phyloP scores from a whole-genome alignment of 2,888 invertebrate species.

The Philaethria dido region DNA sequence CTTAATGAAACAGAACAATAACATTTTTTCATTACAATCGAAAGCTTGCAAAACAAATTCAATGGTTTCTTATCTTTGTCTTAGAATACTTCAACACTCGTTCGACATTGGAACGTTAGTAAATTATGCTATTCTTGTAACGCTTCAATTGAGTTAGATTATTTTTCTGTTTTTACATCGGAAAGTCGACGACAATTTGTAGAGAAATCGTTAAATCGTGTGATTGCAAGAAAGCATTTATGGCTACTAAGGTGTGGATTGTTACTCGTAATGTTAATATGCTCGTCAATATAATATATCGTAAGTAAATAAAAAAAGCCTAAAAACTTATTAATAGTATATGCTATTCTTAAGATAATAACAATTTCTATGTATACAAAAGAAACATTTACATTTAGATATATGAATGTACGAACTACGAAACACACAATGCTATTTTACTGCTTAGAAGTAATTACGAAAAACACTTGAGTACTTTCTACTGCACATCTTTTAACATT shows the following conservation, averaged over 20 bases:
- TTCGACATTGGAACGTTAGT: constrained; percentile 56
- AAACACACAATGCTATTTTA: constrained; percentile 3
- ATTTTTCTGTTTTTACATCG: constrained; percentile 64
- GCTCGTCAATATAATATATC: neutral
- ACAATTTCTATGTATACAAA: neutral
- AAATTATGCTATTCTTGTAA: constrained; percentile 64
- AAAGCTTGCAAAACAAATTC: constrained; percentile 67
- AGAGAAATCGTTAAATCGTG: constrained; percentile 55
- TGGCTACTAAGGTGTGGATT: neutral
- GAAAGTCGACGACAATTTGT: constrained; percentile 46
- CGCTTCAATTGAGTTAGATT: constrained; percentile 68
- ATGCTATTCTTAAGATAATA: neutral
- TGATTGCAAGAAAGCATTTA: constrained; percentile 30
- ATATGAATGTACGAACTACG: neutral
- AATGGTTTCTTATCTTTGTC: constrained; percentile 59
- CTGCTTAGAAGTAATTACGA: constrained; percentile 1
- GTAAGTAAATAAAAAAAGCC: neutral
- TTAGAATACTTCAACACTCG: constrained; percentile 61
- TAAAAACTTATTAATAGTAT: neutral
- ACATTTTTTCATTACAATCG: constrained; percentile 65
- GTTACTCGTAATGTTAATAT: neutral
- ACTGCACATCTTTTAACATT: constrained; percentile 13
- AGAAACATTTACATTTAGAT: neutral
- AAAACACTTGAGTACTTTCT: constrained; percentile 35
- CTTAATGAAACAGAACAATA: constrained; percentile 50